Evolutionary conservation across 2,888 invertebrate genomes (phyloP), one percentile per base, ranked within the genome.

Genomic region (Apotomis turbidana): DNA sequence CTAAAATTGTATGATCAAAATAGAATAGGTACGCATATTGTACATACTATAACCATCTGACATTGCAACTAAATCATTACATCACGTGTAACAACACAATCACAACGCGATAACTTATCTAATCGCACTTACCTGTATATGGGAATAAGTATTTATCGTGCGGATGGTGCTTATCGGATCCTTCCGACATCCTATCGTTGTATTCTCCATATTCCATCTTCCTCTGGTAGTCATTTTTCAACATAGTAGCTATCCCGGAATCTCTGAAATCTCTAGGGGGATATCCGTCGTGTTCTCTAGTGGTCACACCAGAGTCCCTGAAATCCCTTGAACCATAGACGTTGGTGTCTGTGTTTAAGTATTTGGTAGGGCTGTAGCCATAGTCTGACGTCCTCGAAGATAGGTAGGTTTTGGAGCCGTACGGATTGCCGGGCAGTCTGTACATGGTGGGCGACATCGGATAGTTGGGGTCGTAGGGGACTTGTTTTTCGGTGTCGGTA

Each of bases 71-170:
- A 60, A 66, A 55, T 54, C 27, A 27, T 41, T 41, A 41, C 64
- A 27, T 66, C 13, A 44, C 64, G n/a, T 51, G 46, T 68, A 41
- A 52, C 2, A 27, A 15, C 49, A 46, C 63, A 27, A 49, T 15
- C 52, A 59, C 44, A 46, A 64, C 59, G 38, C 63, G n/a, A 44
- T 55, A 60, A 38, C 51, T 57, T 51, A 71, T 55, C 63, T 54
- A 52, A 55, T 70, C 64, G 69, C 10, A 83, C 87, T 89, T 85
- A 94, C 96, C 96, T 78, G 97, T 97, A 83, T 97, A 97, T 0
- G 97, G 97, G 81, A 97, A 97, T 75, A 96, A 93, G 87, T 97
- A 97, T 93, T 96, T 96, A 80, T 97, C 97, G 72, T 95, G 95
- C 10, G 95, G 85, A 77, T 95, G 95, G 80, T 96, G 96, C 78